phyloP scores from a whole-genome alignment of 2,113 vertebrate genomes.

The Gorsachius goisagi region DNA sequence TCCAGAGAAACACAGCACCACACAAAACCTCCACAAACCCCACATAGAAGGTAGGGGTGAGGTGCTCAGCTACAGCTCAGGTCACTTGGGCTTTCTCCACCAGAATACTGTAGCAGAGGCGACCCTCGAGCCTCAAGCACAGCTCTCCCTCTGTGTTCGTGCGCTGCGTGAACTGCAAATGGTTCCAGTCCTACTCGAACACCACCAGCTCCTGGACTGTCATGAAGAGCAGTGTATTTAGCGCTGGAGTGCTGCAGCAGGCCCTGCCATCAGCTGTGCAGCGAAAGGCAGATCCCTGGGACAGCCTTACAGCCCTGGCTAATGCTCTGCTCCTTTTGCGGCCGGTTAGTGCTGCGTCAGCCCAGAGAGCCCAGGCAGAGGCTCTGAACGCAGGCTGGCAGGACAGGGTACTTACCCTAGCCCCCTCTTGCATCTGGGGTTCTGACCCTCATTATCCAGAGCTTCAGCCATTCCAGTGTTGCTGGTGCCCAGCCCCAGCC shows the following conservation, averaged over 20 bases:
- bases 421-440: slow-evolving; percentile 93
- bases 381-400: not conserved
- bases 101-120: accelerated
- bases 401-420: slow-evolving; percentile 82
- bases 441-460: slow-evolving; percentile 88
- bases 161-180: accelerated
- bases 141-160: not conserved
- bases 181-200: not conserved
- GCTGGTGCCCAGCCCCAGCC: slow-evolving; percentile 86
- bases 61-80: not conserved
- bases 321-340: not conserved
- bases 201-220: accelerated
- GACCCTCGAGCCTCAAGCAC: not conserved
- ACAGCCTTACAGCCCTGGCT: not conserved
- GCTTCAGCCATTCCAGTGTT: slow-evolving; percentile 86
- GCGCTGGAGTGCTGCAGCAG: not conserved
- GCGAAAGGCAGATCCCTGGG: not conserved
- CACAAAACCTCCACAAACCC: not conserved
- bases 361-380: not conserved
- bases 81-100: not conserved
- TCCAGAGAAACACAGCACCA: not conserved
- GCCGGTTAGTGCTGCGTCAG: not conserved
- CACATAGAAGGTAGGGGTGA: not conserved
- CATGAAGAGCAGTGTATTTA: not conserved
- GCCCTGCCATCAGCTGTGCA: not conserved